Conservation (phyloP, 2,888 invertebrate genomes). For the Tuta absoluta region DNA sequence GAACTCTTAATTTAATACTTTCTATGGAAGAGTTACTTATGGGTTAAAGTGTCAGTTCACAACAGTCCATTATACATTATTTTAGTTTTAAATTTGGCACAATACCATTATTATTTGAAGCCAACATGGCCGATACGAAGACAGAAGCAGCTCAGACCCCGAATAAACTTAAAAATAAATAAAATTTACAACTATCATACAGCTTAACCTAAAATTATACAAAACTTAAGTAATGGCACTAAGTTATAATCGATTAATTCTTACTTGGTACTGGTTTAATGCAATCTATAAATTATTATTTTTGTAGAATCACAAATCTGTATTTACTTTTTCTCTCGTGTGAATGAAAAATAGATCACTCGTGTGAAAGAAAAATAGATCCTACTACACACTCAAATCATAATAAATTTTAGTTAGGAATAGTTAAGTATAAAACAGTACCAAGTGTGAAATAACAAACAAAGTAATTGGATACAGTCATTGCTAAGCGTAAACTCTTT, state of each 20-base stretch:
- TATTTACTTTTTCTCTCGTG: no score
- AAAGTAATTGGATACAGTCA: conserved; percentile 19
- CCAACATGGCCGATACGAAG: conserved; percentile 12
- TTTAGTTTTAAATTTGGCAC: conserved; percentile 49
- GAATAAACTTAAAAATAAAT: conserved; percentile 63
- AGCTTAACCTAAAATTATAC: conserved; percentile 47
- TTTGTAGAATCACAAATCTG: no score
- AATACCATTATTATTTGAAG: conserved; percentile 28
- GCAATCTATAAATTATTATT: not conserved
- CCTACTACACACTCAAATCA: no score
- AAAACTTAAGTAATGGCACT: conserved; percentile 47
- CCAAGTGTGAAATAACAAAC: conserved; percentile 2
- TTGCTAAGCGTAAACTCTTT: conserved; percentile 27
- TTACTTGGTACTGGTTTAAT: conserved; percentile 8
- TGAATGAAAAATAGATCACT: no score
- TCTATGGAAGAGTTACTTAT: not conserved
- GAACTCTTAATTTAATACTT: not conserved
- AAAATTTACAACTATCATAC: conserved; percentile 49
- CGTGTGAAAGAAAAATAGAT: no score
- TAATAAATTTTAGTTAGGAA: not conserved
- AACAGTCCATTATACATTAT: conserved; percentile 30
- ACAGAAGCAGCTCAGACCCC: conserved; percentile 36
- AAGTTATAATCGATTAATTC: conserved; percentile 24
- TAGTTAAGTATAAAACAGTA: not conserved
- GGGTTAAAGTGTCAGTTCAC: conserved; percentile 1